Base-by-base conservation (phyloP, 1,140 invertebrate species). In the Psix sp. region DNA sequence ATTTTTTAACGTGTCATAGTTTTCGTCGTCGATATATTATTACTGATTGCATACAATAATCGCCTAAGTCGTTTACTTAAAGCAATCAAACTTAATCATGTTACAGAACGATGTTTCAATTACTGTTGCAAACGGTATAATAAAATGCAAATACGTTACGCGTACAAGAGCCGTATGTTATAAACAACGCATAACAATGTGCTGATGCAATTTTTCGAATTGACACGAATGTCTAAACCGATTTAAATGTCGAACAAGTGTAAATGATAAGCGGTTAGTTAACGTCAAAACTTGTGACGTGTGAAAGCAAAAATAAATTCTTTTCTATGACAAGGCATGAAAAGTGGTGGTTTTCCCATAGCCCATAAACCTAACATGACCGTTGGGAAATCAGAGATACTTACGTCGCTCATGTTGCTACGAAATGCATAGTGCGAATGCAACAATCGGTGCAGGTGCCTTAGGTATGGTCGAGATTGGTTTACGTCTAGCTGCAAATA, bases 361-460 rank as follows among this genome's bases (percentile, higher is more conserved):
- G n/a, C 39, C 33, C 36, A 51, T 72, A 63, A 72, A 49, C 13
- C 14, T 48, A 48, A 62, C 62, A 9, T 24, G 33, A 20, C 51
- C 45, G n/a, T 46, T 52, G 49, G 46, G 63, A 68, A 70, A 74
- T 74, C 60, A 68, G 38, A 1, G 39, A 77, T 75, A 90, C 90
- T 91, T 82, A 92, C 91, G 77, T 92, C 91, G 51, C 87, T 86
- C 48, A 91, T 81, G 65, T 90, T 90, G 80, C 90, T 92, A 49
- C 83, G 87, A 72, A 92, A 90, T n/a, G 89, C 87, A 36, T 90
- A 89, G 72, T 91, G 89, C 2, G 91, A 90, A 62, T 92, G 90
- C 5, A 91, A 56, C n/a, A 91, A 77, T 18, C 88, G 85, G 67
- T 90, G 88, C 11, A 91, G 80, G 1, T 87, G 73, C 42, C 84